Evolutionary conservation across 2,888 invertebrate species (phyloP).

Genomic region (Xestia xanthographa): DNA sequence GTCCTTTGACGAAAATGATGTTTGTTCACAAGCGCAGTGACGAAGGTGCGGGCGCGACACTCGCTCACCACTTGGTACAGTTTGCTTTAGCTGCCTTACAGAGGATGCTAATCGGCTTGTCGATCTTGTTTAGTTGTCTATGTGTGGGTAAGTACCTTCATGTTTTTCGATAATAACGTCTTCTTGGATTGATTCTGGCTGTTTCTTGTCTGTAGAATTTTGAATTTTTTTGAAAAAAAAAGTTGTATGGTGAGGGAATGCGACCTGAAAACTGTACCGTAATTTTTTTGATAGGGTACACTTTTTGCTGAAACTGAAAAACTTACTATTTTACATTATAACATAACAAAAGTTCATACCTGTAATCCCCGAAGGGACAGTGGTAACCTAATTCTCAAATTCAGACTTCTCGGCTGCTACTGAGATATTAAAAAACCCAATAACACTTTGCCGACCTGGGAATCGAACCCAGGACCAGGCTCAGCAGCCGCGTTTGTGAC

Average conservation of each 20-base stretch:
- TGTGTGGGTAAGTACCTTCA: conserved; percentile 50
- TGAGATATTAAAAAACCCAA: too few species aligned
- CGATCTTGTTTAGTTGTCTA: conserved; percentile 69
- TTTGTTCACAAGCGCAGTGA: conserved; percentile 79
- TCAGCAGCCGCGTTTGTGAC: too few species aligned
- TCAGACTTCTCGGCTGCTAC: too few species aligned
- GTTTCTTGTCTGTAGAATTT: not conserved
- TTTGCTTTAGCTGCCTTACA: conserved; percentile 80
- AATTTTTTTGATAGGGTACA: not conserved
- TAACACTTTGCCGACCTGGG: too few species aligned
- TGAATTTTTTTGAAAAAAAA: not conserved
- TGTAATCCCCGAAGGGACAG: too few species aligned
- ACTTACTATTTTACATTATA: too few species aligned
- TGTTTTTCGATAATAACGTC: conserved; percentile 34
- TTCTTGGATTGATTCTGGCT: conserved; percentile 12
- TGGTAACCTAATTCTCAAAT: too few species aligned
- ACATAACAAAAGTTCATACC: too few species aligned
- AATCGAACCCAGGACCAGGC: too few species aligned
- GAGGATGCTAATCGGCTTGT: conserved; percentile 78
- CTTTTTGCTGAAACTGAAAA: not conserved
- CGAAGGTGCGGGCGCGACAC: conserved; percentile 84
- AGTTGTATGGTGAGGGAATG: too few species aligned
- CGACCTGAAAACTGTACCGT: not conserved
- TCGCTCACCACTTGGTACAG: conserved; percentile 79
- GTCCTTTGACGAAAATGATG: conserved; percentile 87